These are phyloP conservation scores for Schizaphis graminum DNA, from an alignment of 2,888 invertebrate genomes.

Conservation along the genomic window DNA sequence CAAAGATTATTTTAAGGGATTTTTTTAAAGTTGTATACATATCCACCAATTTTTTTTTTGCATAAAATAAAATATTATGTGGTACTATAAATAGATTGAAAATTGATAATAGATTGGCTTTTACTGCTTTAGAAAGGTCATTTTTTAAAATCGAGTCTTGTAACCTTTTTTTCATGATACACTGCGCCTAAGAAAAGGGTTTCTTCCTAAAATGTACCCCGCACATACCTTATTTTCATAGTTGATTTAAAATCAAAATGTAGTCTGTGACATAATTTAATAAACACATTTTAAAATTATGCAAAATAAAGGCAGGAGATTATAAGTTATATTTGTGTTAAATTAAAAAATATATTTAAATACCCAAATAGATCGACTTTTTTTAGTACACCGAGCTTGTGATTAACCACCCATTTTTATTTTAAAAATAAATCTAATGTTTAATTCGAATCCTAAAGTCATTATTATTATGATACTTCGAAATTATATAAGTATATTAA, in stretches of 20 bases:
- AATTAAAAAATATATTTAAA: not conserved
- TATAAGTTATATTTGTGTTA: not conserved
- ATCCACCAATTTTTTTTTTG: not conserved
- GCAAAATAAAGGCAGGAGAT: not conserved
- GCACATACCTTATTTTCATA: not conserved
- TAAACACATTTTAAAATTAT: not conserved
- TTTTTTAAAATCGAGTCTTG: not conserved
- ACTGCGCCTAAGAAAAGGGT: not conserved
- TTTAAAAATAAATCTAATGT: not conserved
- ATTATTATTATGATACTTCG: not conserved
- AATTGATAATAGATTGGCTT: not conserved
- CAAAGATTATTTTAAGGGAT: not conserved
- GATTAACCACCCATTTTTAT: not conserved
- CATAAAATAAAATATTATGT: not conserved
- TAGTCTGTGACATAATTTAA: not conserved
- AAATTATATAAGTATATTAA: not conserved
- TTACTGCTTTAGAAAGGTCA: not conserved
- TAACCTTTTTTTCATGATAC: not conserved
- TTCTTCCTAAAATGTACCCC: not conserved
- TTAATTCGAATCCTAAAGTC: not conserved
- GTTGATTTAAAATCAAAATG: not conserved
- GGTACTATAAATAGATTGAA: not conserved
- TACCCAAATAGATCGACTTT: not conserved
- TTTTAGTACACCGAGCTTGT: not conserved
- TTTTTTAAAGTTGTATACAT: not conserved